A percentile compares a stretch with the other conserved stretches of the same genome.
phyloP scores from a whole-genome alignment of 2,113 vertebrate genomes.

The Tenrec ecaudatus region DNA sequence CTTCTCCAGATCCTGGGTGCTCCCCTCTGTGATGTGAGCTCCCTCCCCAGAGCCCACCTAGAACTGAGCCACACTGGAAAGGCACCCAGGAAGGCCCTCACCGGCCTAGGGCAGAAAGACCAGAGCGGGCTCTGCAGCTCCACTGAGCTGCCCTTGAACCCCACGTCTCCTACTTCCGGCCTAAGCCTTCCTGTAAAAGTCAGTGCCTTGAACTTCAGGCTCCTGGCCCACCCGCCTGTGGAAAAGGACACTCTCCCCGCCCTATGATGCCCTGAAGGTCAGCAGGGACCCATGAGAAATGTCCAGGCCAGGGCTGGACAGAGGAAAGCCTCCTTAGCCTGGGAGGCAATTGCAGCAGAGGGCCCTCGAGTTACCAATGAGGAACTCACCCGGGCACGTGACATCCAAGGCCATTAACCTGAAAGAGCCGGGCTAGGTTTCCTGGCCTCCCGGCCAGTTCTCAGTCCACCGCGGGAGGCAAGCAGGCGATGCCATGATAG shows the following conservation, averaged over 20 bases:
- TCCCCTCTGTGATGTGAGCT: not conserved
- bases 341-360: not conserved
- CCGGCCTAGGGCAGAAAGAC: not conserved
- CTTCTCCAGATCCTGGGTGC: too few species aligned
- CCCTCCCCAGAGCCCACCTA: not conserved
- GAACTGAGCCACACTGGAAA: not conserved
- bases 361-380: constrained; percentile 1
- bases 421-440: not conserved
- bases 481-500: accelerated
- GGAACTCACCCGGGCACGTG: constrained; percentile 61
- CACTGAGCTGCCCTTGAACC: not conserved
- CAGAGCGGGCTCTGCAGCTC: not conserved
- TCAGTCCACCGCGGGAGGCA: not conserved
- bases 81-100: not conserved
- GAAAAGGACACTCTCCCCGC: accelerated
- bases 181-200: not conserved
- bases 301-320: not conserved
- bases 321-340: not conserved
- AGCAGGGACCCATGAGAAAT: not conserved
- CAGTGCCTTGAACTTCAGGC: not conserved
- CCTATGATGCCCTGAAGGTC: accelerated
- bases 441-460: not conserved
- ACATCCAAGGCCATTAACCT: not conserved
- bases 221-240: not conserved
- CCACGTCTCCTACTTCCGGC: not conserved